These are phyloP conservation scores for Pasiphila rectangulata DNA, from an alignment of 2,888 invertebrate genomes.

Conservation along the genomic window DNA sequence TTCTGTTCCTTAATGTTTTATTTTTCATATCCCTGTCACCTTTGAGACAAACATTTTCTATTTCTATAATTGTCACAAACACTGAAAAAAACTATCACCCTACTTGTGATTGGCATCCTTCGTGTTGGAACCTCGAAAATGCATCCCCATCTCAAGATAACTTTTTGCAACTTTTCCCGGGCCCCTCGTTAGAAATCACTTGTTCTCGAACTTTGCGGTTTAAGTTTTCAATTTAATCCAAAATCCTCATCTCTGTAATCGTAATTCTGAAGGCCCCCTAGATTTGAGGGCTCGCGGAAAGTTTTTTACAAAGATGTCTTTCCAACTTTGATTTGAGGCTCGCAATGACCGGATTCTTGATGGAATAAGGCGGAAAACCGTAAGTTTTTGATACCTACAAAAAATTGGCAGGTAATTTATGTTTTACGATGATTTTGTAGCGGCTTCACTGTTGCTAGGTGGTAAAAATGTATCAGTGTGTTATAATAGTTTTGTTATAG, in stretches of 20 bases:
- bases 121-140: too few relatives aligned
- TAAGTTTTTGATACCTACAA: too few relatives aligned
- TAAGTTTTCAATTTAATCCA: conserved; percentile 20
- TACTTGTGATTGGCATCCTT: too few relatives aligned
- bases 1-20: too few relatives aligned
- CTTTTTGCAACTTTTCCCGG: conserved; percentile 13
- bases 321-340: conserved; percentile 3
- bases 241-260: not conserved
- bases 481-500: too few relatives aligned
- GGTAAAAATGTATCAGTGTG: too few relatives aligned
- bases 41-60: too few relatives aligned
- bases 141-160: not conserved
- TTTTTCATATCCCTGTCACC: too few relatives aligned
- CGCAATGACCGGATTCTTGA: not conserved
- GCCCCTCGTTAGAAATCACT: conserved; percentile 21
- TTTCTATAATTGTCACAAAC: too few relatives aligned
- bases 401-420: not conserved
- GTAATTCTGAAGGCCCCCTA: conserved; percentile 8
- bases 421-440: not conserved
- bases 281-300: conserved; percentile 3
- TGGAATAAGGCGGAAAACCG: conserved; percentile 2
- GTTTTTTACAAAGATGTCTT: conserved; percentile 11
- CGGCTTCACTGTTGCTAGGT: too few relatives aligned
- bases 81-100: too few relatives aligned
- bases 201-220: conserved; percentile 27